Evolutionary conservation across 2,888 invertebrate genomes (phyloP).

Genomic region (Caenorhabditis sulstoni): DNA sequence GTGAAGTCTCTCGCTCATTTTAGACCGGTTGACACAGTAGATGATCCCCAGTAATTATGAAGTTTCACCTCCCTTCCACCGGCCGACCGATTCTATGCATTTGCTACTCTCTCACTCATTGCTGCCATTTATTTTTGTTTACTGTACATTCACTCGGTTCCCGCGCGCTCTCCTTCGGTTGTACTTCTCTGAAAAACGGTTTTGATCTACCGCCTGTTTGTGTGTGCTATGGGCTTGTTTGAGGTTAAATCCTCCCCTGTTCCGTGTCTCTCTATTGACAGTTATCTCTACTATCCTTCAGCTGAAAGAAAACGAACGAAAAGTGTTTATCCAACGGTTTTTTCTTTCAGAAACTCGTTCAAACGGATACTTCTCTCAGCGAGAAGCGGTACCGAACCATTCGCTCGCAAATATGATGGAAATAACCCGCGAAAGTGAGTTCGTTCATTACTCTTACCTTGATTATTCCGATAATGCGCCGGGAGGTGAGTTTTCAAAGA

Average conservation of each 20-base stretch:
- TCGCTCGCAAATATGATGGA: conserved; percentile 57
- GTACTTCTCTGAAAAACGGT: conserved; percentile 31
- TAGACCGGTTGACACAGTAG: conserved; percentile 63
- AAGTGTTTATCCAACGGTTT: conserved; percentile 43
- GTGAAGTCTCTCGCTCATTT: conserved; percentile 46
- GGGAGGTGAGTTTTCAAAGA: conserved; percentile 18
- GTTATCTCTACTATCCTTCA: background rate
- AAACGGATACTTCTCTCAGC: conserved; percentile 62
- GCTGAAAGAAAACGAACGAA: conserved; percentile 17
- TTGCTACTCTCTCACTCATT: conserved; percentile 27
- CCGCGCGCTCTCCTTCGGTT: conserved; percentile 12
- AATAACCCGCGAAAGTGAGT: conserved; percentile 65
- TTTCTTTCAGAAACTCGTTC: conserved; percentile 57
- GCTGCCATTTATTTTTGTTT: conserved; percentile 59
- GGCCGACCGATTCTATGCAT: conserved; percentile 48
- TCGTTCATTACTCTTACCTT: conserved; percentile 20
- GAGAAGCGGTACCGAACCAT: conserved; percentile 61
- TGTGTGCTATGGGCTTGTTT: conserved; percentile 10
- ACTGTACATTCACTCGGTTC: conserved; percentile 23
- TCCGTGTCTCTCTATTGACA: conserved; percentile 15
- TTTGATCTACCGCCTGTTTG: background rate
- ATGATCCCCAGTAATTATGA: conserved; percentile 66
- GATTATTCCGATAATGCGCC: conserved; percentile 26
- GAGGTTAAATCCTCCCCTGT: conserved; percentile 6
- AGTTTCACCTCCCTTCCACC: conserved; percentile 47